Base-by-base conservation (phyloP, 1,140 invertebrate genomes). In the Aphis craccivora region DNA sequence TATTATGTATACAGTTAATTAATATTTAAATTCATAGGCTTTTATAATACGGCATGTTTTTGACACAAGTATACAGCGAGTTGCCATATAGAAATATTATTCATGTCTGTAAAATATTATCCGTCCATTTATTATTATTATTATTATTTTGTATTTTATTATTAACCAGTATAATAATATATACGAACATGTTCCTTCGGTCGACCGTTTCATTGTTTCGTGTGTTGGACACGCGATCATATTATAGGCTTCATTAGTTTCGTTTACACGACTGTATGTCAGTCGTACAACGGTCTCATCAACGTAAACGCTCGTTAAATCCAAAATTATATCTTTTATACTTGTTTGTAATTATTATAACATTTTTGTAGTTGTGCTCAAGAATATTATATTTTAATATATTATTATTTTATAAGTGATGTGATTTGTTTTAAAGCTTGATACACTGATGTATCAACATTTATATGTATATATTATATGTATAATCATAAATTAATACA, bases 101-200 rank as follows among this genome's bases (percentile, higher is more conserved):
- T 53, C 45, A 40, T 86, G 45, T 84, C 35, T 84, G 76, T 91
- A 48, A 81, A 81, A 91, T 93, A 92, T 25, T 89, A 43, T 93
- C 91, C 91, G 91, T 93, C 91, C 91, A 93, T 23, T 93, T 93
- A 93, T 91, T 91, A 91, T 91, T 60, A 90, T 91, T 91, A 91
- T 91, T 84, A 91, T 92, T 92, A 83, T 92, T 48, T 92, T 92
- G 40, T 92, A 53, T 83, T 92, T 91, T 81, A 76, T 43, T 91
- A 67, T 91, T 91, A 45, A 76, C 90, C 55, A 76, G 9, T 89
- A 90, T 67, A 30, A 76, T 76, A 76, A n/a, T 67, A 67, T 81
- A 92, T 84, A 93, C 81, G 48, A 93, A 93, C 91, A 86, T 93
- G 91, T 93, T 93, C 91, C 91, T 93, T 93, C 91, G 91, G 91